Evolutionary conservation across 2,888 invertebrate genomes (phyloP).

Genomic region (Cryptus viduatorius): DNA sequence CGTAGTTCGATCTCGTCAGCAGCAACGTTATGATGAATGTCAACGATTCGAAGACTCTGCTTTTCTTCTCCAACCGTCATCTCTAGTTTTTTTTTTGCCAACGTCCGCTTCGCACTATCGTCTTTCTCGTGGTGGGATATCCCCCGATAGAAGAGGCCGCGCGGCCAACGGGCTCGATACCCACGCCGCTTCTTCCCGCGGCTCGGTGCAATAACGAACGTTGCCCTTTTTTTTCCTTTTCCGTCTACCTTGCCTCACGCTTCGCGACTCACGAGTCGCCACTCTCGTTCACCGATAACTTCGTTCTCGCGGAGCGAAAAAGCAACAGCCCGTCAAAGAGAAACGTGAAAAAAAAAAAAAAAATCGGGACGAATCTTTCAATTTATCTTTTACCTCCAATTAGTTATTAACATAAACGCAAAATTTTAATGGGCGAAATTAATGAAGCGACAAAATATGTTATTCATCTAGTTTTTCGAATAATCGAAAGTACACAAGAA

Average conservation of each 20-base stretch:
- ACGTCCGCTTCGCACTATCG: slow-evolving; percentile 28
- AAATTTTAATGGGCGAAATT: neutral
- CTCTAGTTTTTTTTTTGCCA: neutral
- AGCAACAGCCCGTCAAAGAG: slow-evolving; percentile 16
- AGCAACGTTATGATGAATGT: slow-evolving; percentile 63
- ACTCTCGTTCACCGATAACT: slow-evolving; percentile 27
- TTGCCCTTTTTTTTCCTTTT: slow-evolving; percentile 1
- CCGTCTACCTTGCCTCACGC: neutral
- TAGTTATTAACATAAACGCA: neutral
- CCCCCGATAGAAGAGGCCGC: neutral
- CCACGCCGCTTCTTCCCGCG: neutral
- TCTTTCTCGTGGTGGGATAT: slow-evolving; percentile 33
- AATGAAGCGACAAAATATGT: too few relatives aligned
- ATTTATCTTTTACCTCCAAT: neutral
- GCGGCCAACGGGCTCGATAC: slow-evolving; percentile 28
- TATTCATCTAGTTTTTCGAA: too few relatives aligned
- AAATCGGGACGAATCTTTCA: neutral
- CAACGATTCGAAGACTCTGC: slow-evolving; percentile 61
- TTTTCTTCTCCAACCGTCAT: slow-evolving; percentile 44
- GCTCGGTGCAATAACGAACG: slow-evolving; percentile 25
- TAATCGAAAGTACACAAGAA: neutral
- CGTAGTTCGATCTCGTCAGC: slow-evolving; percentile 59
- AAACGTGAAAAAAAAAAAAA: neutral
- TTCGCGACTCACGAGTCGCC: slow-evolving; percentile 1
- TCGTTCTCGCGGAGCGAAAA: slow-evolving; percentile 12